A percentile compares a stretch with the other conserved stretches of the same genome.
Conservation (phyloP, 1,140 invertebrate species). For the Apolygus lucorum region DNA sequence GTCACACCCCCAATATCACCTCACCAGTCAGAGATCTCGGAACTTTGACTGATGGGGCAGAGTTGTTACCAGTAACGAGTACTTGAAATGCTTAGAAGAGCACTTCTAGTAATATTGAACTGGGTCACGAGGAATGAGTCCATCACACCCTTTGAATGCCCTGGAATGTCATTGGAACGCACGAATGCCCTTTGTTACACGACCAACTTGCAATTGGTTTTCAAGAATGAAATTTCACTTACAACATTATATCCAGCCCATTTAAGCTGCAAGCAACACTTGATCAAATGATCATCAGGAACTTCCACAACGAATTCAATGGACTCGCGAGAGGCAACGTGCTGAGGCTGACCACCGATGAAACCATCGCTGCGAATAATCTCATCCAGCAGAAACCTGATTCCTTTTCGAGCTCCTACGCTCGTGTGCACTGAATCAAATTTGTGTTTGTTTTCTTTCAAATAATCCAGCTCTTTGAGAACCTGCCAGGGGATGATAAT, state of each 20-base stretch:
- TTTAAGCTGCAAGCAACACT: constrained; percentile 18
- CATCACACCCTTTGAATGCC: too few relatives aligned
- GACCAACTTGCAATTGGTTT: too few relatives aligned
- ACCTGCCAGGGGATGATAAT: constrained; percentile 24
- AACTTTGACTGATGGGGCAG: too few relatives aligned
- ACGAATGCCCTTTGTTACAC: too few relatives aligned
- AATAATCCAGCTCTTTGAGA: constrained; percentile 23
- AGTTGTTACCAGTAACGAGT: too few relatives aligned
- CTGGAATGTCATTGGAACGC: too few relatives aligned
- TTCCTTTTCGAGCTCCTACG: constrained; percentile 1
- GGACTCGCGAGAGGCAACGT: neutral
- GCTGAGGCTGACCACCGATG: neutral
- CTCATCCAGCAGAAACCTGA: neutral
- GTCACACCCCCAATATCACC: too few relatives aligned
- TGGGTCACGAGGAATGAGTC: too few relatives aligned
- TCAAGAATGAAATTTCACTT: too few relatives aligned
- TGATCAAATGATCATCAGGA: constrained; percentile 20
- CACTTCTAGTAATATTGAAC: too few relatives aligned
- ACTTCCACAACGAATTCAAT: constrained; percentile 5
- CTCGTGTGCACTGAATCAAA: neutral
- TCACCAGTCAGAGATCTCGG: too few relatives aligned
- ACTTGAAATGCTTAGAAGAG: too few relatives aligned
- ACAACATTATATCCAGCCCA: constrained; percentile 11
- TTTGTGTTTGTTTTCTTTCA: constrained; percentile 10
- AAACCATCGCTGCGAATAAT: neutral